Conservation (phyloP, 2,888 invertebrate species). For the Belgica antarctica region DNA sequence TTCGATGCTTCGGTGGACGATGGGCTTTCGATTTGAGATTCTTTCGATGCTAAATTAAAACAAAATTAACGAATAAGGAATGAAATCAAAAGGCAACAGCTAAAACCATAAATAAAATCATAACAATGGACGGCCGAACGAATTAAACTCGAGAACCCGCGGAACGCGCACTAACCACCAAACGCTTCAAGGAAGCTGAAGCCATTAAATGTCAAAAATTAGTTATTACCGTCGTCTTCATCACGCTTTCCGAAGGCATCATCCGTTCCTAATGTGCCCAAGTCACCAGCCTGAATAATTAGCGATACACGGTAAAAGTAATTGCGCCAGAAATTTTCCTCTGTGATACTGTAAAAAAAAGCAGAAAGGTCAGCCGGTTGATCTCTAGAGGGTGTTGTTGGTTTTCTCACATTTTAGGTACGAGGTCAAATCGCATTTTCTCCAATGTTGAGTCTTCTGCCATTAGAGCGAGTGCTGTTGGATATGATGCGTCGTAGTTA, state of each 20-base stretch:
- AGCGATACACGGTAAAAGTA: constrained; percentile 99
- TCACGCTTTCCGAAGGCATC: constrained; percentile 54
- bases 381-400: background rate
- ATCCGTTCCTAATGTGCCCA: constrained; percentile 55
- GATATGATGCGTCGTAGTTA: constrained; percentile 89
- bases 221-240: constrained; percentile 51
- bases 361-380: constrained; percentile 6
- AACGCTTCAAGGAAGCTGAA: background rate
- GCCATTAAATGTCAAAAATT: background rate
- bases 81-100: constrained; percentile 29
- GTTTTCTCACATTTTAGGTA: constrained; percentile 90
- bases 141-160: too few species aligned
- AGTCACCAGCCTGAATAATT: constrained; percentile 93
- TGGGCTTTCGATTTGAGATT: background rate
- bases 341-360: constrained; percentile 78
- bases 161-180: background rate
- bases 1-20: constrained; percentile 26
- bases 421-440: constrained; percentile 98
- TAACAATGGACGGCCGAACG: background rate
- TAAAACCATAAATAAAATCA: background rate
- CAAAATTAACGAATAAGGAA: background rate
- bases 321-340: constrained; percentile 99
- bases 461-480: constrained; percentile 91
- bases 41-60: constrained; percentile 34
- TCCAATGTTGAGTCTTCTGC: constrained; percentile 93